These are phyloP conservation scores for Thryonomys swinderianus DNA, from an alignment of 2,113 vertebrate species.

Conservation along the genomic window DNA sequence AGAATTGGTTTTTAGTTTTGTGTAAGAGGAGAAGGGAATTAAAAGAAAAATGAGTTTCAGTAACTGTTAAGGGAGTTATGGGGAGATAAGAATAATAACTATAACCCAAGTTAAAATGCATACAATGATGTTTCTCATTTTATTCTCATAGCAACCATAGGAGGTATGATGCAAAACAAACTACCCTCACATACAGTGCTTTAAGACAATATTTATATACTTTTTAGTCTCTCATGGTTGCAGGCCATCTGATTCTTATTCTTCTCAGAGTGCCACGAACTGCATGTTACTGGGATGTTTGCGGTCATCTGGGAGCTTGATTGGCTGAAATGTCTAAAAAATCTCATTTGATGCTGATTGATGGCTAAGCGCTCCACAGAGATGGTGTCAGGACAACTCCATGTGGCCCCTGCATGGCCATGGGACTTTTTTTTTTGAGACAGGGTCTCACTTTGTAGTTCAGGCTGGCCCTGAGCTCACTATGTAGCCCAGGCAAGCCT, in stretches of 20 bases:
- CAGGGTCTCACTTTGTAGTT: too few species aligned
- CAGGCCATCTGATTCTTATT: background rate
- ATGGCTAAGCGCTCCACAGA: background rate
- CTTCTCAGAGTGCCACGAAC: background rate
- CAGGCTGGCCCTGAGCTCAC: too few species aligned
- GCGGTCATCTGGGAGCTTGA: background rate
- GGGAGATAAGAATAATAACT: conserved; percentile 20
- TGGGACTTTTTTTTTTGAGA: background rate
- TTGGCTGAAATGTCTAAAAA: background rate
- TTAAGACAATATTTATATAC: background rate
- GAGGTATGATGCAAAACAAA: background rate
- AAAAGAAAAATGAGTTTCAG: background rate
- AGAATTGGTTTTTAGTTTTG: background rate
- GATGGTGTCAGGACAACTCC: background rate
- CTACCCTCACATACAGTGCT: background rate
- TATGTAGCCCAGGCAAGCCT: too few species aligned
- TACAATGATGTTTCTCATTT: background rate
- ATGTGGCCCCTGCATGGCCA: background rate
- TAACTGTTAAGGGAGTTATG: background rate
- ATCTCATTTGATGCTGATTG: background rate
- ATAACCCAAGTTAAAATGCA: background rate
- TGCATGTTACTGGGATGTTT: background rate
- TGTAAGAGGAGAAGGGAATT: background rate
- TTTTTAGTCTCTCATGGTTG: background rate
- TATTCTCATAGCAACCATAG: background rate